Evolutionary conservation across 2,797 vertebrate species (phyloP), one percentile per base, ranked within the genome.

Genomic region (Pangasius mekongensis): DNA sequence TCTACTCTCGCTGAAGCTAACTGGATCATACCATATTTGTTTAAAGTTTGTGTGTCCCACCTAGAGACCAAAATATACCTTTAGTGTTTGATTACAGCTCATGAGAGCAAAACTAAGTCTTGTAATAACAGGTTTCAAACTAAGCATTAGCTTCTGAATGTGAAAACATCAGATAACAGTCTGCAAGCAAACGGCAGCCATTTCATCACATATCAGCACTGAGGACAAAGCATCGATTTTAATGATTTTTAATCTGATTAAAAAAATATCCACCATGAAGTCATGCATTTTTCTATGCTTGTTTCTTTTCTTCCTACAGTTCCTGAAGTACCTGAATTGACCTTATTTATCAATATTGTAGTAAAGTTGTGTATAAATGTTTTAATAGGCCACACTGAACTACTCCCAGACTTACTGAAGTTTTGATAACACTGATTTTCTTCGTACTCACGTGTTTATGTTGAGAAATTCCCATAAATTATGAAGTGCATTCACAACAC

Each of bases 41-140:
- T 47, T 83, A 30, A 0, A 30, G 39, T 47, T 33, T 33, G 27
- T n/a, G 36, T 49, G 22, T 27, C 18, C 33, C 30, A 84, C 64
- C 83, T 52, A 54, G 30, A 84, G 18, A 84, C 18, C 64, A 36
- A 84, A 84, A 84, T 84, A 67, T n/a, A 71, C 5, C 14, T 47
- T 60, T 27, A 82, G 33, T 33, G 66, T 83, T 62, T 82, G 36
- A 49, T 83, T 27, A 49, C 82, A 84, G 62, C 18, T 67, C 18
- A 49, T 13, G 24, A 33, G 4, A 36, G 30, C 62, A 87, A 83
- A 73, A 16, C 54, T 49, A 33, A n/a, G 30, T 49, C n/a, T 49
- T n/a, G 5, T 66, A 88, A 88, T 84, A 67, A 77, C 33, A 11
- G 43, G 56, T 54, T 84, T 64, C n/a, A 84, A 84, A 76, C 58